These are phyloP conservation scores for Triplophysa dalaica DNA, from an alignment of 2,113 vertebrate species.

Conservation along the genomic window DNA sequence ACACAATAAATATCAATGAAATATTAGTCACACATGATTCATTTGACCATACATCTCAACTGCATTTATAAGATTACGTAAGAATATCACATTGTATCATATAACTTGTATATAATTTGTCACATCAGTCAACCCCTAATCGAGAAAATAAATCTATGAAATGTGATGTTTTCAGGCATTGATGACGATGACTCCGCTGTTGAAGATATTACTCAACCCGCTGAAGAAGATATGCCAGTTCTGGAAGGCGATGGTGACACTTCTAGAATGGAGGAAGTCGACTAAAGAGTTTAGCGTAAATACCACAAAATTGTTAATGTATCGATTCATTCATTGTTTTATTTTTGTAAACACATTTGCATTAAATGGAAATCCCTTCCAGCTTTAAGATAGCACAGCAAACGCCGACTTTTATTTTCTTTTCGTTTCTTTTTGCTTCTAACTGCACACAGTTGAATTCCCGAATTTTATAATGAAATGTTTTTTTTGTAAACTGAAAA, in stretches of 20 bases:
- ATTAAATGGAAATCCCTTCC: conserved; percentile 25
- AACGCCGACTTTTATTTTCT: background rate
- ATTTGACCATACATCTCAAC: too few species aligned
- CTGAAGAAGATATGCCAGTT: conserved; percentile 80
- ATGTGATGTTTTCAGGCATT: conserved; percentile 66
- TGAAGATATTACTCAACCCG: conserved; percentile 72
- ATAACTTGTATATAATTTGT: background rate
- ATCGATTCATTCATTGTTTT: conserved; percentile 26
- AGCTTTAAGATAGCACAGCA: background rate
- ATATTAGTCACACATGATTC: too few species aligned
- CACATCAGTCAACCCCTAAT: background rate
- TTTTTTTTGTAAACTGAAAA: conserved; percentile 62
- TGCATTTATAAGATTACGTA: background rate
- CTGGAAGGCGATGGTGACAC: conserved; percentile 80
- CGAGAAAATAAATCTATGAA: background rate
- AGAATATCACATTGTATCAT: background rate
- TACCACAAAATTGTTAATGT: conserved; percentile 22
- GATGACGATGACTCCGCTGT: conserved; percentile 76
- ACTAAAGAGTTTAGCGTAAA: conserved; percentile 58
- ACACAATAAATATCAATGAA: too few species aligned
- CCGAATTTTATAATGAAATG: conserved; percentile 62
- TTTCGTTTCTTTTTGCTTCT: background rate
- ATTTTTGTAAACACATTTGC: conserved; percentile 25
- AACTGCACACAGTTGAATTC: conserved; percentile 28
- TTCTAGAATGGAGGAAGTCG: conserved; percentile 83